Conservation (phyloP, 2,888 invertebrate species). For the Hesperia comma region DNA sequence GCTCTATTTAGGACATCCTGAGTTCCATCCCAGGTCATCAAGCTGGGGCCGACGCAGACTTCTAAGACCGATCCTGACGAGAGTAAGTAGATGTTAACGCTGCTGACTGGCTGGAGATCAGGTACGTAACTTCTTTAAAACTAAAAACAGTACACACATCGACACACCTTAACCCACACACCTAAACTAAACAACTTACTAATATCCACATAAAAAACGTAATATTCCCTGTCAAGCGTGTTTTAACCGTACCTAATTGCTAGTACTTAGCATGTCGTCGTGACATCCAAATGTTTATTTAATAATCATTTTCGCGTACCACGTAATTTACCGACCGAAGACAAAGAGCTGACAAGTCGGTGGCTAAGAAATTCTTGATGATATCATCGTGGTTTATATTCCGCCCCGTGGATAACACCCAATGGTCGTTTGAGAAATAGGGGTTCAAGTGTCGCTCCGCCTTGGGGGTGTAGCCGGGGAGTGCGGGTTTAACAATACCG, state of each 20-base stretch:
- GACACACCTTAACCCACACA: not conserved
- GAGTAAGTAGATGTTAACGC: no score
- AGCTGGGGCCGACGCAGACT: no score
- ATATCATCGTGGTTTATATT: not conserved
- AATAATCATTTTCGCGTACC: not conserved
- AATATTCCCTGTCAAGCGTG: not conserved
- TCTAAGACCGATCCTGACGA: no score
- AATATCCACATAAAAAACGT: slow-evolving; percentile 1
- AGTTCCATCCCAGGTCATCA: no score
- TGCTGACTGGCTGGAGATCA: no score
- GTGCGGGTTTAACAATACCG: slow-evolving; percentile 16
- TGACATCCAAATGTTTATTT: not conserved
- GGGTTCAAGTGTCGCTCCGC: slow-evolving; percentile 21
- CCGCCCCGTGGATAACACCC: slow-evolving; percentile 20
- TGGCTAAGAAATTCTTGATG: slow-evolving; percentile 13
- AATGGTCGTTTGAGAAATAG: slow-evolving; percentile 14
- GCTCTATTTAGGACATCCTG: no score
- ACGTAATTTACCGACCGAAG: not conserved
- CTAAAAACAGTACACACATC: no score
- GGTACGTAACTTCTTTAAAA: no score
- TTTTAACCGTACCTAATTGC: not conserved
- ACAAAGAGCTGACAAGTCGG: not conserved
- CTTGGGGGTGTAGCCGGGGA: slow-evolving; percentile 14
- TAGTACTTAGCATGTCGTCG: not conserved
- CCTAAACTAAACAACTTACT: not conserved